A percentile compares a stretch with the other conserved stretches of the same genome.
phyloP scores from a whole-genome alignment of 2,113 vertebrate species.

The Tetraodon nigroviridis region DNA sequence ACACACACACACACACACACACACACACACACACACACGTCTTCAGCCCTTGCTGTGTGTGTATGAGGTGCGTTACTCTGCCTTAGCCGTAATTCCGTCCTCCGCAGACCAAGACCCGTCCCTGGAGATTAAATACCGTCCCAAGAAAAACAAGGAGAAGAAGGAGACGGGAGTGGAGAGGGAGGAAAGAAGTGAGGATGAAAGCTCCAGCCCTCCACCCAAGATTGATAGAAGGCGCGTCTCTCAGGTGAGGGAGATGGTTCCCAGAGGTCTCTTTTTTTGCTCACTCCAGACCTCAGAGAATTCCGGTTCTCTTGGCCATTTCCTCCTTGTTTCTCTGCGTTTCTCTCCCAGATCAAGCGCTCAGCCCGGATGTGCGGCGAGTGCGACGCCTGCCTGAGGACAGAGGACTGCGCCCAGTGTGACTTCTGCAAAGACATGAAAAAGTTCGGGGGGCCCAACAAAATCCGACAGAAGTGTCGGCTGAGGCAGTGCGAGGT shows the following conservation, averaged over 20 bases:
- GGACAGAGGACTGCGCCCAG: constrained; percentile 88
- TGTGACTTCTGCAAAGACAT: constrained; percentile 97
- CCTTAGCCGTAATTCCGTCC: neutral
- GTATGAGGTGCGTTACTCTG: neutral
- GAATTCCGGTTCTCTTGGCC: neutral
- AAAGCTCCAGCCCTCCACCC: constrained; percentile 42
- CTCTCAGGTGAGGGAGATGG: constrained; percentile 58
- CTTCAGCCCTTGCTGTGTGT: neutral
- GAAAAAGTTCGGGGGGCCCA: constrained; percentile 95
- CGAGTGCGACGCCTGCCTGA: constrained; percentile 86
- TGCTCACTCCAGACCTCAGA: too few species aligned
- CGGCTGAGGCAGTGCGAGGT: constrained; percentile 89
- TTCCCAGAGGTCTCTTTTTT: too few species aligned
- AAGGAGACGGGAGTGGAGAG: constrained; percentile 66
- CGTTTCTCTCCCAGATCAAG: constrained; percentile 75
- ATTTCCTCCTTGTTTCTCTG: neutral
- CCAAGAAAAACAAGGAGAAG: constrained; percentile 77
- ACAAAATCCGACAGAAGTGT: constrained; percentile 94
- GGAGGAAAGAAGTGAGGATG: constrained; percentile 52
- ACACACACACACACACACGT: too few species aligned
- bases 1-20: neutral
- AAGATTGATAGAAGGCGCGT: constrained; percentile 65
- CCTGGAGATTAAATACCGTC: constrained; percentile 84
- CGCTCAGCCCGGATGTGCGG: constrained; percentile 91
- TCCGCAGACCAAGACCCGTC: constrained; percentile 73